Conservation (phyloP, 37 sponge, comb jelly and placozoan species). For the Spongilla lacustris region DNA sequence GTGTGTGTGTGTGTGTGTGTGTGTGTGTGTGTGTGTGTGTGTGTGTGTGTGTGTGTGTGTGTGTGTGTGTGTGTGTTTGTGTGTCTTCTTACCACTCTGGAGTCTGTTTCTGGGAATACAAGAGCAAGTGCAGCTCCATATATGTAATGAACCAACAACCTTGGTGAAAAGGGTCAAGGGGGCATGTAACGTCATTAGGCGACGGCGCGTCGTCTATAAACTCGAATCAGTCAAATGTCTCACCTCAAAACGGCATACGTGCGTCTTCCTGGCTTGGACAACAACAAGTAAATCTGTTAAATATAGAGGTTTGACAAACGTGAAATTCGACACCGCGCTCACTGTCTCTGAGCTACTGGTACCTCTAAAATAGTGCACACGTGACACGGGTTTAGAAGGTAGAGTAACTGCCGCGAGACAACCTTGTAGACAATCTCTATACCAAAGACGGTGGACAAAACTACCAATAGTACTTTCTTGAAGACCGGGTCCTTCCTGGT, state of each 20-base stretch:
- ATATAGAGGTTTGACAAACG: neutral
- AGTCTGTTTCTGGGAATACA: slow-evolving; percentile 54
- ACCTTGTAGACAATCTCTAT: slow-evolving; percentile 85
- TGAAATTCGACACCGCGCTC: neutral
- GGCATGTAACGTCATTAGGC: no score
- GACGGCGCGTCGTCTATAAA: no score
- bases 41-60: slow-evolving; percentile 31
- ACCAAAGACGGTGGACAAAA: slow-evolving; percentile 74
- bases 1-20: slow-evolving; percentile 8
- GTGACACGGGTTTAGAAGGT: slow-evolving; percentile 92
- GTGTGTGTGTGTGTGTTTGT: slow-evolving; percentile 32
- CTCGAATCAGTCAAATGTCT: no score
- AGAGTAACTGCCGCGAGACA: slow-evolving; percentile 60
- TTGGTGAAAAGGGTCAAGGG: neutral
- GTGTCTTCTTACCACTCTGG: slow-evolving; percentile 7
- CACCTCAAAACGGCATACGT: slow-evolving; percentile 56
- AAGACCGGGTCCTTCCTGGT: slow-evolving; percentile 6
- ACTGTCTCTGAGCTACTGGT: neutral
- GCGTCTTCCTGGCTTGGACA: slow-evolving; percentile 36
- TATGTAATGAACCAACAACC: slow-evolving; percentile 82
- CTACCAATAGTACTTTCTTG: slow-evolving; percentile 52
- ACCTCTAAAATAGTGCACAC: slow-evolving; percentile 82
- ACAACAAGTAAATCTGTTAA: slow-evolving; percentile 69
- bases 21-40: slow-evolving; percentile 12
- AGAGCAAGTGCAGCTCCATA: slow-evolving; percentile 88